These are phyloP conservation scores for Cantharis rufa DNA, from an alignment of 2,888 invertebrate genomes.

Conservation along the genomic window DNA sequence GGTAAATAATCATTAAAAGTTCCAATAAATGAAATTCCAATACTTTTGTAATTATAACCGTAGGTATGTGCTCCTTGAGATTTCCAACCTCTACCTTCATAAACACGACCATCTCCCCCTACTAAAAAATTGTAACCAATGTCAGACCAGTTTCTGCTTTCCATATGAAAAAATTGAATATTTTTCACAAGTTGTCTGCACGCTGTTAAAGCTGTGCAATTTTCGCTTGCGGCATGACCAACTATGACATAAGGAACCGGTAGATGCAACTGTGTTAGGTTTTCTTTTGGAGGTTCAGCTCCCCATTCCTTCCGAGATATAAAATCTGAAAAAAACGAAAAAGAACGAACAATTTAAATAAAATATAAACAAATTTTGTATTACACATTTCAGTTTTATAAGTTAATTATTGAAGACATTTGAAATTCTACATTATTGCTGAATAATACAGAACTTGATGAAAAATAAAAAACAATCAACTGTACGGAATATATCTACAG, in stretches of 20 bases:
- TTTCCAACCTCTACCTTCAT: constrained; percentile 79
- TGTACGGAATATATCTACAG: no score
- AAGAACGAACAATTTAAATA: background rate
- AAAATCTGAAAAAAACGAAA: background rate
- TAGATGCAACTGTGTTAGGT: constrained; percentile 49
- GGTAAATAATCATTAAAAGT: constrained; percentile 64
- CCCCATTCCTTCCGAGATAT: constrained; percentile 65
- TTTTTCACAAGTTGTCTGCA: constrained; percentile 65
- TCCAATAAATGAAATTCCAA: constrained; percentile 75
- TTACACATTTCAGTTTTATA: background rate
- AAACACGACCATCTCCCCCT: constrained; percentile 76
- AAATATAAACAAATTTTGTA: background rate
- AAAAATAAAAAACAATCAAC: no score
- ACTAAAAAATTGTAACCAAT: constrained; percentile 79
- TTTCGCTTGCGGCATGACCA: constrained; percentile 67
- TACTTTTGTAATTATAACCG: constrained; percentile 67
- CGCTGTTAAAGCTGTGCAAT: constrained; percentile 61
- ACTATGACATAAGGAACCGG: constrained; percentile 65
- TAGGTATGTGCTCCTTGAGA: constrained; percentile 71
- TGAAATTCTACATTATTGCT: background rate
- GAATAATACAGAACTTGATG: no score
- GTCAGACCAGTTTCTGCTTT: constrained; percentile 66
- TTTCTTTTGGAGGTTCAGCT: constrained; percentile 62
- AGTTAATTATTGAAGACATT: no score
- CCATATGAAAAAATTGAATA: constrained; percentile 73